These are phyloP conservation scores for Noctua janthina DNA, from an alignment of 2,888 invertebrate genomes.

Conservation along the genomic window DNA sequence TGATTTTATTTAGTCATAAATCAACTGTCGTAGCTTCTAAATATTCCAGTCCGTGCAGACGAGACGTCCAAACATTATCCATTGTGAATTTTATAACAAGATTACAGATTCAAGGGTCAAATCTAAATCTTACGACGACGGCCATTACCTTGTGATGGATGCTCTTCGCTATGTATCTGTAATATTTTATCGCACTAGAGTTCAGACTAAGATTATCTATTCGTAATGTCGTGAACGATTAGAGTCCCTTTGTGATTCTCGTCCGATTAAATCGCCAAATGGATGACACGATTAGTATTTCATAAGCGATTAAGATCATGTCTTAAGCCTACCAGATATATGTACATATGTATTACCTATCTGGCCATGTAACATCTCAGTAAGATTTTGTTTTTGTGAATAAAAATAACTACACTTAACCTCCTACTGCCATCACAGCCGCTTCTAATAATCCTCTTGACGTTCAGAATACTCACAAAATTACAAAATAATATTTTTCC, in stretches of 20 bases:
- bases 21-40: background rate
- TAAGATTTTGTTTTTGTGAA: background rate
- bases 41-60: background rate
- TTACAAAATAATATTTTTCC: conserved; percentile 3
- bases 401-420: too few species aligned
- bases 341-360: too few species aligned
- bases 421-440: background rate
- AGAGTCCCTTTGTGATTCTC: conserved; percentile 6
- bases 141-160: conserved; percentile 39
- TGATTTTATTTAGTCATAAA: background rate
- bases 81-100: conserved; percentile 30
- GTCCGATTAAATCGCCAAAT: conserved; percentile 10
- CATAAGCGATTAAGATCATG: background rate
- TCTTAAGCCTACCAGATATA: background rate
- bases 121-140: conserved; percentile 16
- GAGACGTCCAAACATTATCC: background rate
- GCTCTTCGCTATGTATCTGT: background rate
- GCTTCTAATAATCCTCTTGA: background rate
- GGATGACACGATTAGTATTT: conserved; percentile 18
- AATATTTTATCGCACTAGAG: conserved; percentile 26
- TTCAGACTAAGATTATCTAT: background rate
- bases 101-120: conserved; percentile 25
- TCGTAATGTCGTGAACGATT: conserved; percentile 34
- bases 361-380: too few species aligned
- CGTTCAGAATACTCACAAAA: background rate